These are phyloP conservation scores for Tetrapedia diversipes DNA, from an alignment of 2,888 invertebrate genomes.

Conservation along the genomic window DNA sequence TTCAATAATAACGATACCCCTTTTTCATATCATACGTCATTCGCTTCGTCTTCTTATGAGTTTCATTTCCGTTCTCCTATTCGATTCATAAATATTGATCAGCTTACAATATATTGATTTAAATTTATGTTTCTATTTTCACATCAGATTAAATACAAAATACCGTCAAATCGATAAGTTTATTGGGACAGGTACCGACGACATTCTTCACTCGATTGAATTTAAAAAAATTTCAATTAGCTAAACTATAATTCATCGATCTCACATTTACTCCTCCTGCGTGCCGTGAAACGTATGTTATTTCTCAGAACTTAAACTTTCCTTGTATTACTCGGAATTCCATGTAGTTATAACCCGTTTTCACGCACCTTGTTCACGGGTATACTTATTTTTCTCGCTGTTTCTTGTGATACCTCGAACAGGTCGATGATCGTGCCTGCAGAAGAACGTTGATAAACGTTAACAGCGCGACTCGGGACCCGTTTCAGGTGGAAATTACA, in stretches of 20 bases:
- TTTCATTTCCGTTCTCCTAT: no score
- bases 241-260: neutral
- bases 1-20: neutral
- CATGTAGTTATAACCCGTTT: neutral
- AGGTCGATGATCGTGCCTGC: no score
- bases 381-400: neutral
- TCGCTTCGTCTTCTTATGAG: no score
- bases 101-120: no score
- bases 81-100: no score
- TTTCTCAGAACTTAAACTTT: constrained; percentile 16
- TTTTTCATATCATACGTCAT: neutral
- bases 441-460: neutral
- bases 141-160: no score
- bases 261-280: neutral
- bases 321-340: neutral
- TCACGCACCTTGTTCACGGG: neutral
- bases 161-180: neutral
- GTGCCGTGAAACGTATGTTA: no score
- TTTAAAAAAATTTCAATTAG: neutral
- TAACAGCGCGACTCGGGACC: neutral
- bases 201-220: neutral
- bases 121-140: neutral
- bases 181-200: neutral
- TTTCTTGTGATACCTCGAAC: neutral
- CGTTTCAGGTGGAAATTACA: constrained; percentile 3